Evolutionary conservation across 1,140 invertebrate species (phyloP).

Genomic region (Sarcophaga bullata): DNA sequence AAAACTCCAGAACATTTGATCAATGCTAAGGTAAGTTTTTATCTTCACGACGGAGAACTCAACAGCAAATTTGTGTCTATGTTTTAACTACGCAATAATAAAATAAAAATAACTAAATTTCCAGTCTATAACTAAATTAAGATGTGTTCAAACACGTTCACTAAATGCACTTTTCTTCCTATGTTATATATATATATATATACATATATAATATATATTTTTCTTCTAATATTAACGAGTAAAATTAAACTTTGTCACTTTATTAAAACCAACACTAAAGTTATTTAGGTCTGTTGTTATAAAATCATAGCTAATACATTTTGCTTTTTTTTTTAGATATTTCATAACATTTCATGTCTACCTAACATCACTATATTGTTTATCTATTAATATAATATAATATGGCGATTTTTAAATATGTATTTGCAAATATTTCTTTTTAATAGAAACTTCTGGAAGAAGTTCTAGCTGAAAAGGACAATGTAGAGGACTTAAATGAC

Average conservation of each 20-base stretch:
- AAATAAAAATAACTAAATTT: slow-evolving; percentile 4
- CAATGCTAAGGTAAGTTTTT: slow-evolving; percentile 74
- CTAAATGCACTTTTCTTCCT: background rate
- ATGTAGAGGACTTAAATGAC: slow-evolving; percentile 86
- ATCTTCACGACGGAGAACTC: background rate
- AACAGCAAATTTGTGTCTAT: slow-evolving; percentile 2
- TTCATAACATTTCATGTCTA: too few relatives aligned
- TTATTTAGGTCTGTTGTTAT: background rate
- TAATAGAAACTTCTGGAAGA: slow-evolving; percentile 76
- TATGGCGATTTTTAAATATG: too few relatives aligned
- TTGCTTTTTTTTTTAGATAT: too few relatives aligned
- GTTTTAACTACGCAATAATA: slow-evolving; percentile 16
- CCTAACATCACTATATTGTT: too few relatives aligned
- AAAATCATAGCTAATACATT: background rate
- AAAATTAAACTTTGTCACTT: background rate
- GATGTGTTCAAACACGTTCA: background rate
- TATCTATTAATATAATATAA: too few relatives aligned
- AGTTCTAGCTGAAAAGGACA: slow-evolving; percentile 78
- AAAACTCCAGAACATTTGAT: slow-evolving; percentile 83
- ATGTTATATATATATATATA: too few relatives aligned
- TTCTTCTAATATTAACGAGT: too few relatives aligned
- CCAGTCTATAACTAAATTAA: background rate
- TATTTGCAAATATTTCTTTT: background rate
- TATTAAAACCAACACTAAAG: background rate
- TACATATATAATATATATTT: too few relatives aligned